Evolutionary conservation across 2,888 invertebrate species (phyloP), one percentile per base, ranked within the genome.

Genomic region (Acronicta psi): DNA sequence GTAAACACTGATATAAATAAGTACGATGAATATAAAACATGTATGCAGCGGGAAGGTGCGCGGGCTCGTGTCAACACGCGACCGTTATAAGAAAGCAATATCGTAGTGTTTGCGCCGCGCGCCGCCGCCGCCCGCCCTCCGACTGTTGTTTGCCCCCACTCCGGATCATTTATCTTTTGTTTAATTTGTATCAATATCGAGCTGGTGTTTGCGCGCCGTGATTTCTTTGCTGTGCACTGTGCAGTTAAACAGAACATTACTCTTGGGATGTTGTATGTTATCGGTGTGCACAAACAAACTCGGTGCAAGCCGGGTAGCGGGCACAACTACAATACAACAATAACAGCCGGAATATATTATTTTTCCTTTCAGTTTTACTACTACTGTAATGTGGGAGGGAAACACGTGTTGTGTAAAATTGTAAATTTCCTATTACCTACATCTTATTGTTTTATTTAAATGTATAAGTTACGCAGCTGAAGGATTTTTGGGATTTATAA

Each of bases 81-180:
- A 37, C 50, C 55, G 55, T 18, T 46, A 47, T 55, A 55, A 55
- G 59, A 59, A 63, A 52, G 55, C 55, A 63, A 63, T 63, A 63
- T 63, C 47, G 40, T 16, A 17, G 47, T 59, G 63, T 52, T 59
- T 59, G 47, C 43, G 16, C 18, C 14, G 41, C 53, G 25, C 42
- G 25, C 14, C 5, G 31, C 16, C 43, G 43, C 36, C 54, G 49
- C 40, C 40, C 40, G 47, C 42, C 49, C 38, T 52, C 8, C 44
- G 59, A 54, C 50, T 59, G 49, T 45, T 62, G 58, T 58, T 58
- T 62, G 49, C 36, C 40, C 40, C 47, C 40, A 52, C 29, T 46
- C 54, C 54, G 37, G 50, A 49, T 47, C 50, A 59, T 63, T 58
- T 46, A 63, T 63, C 63, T 63, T 43, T 45, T 55, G 55, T 59